A percentile compares a stretch with the other conserved stretches of the same genome.
Conservation (phyloP, 2,797 vertebrate species). For the Eidolon dupreanum region DNA sequence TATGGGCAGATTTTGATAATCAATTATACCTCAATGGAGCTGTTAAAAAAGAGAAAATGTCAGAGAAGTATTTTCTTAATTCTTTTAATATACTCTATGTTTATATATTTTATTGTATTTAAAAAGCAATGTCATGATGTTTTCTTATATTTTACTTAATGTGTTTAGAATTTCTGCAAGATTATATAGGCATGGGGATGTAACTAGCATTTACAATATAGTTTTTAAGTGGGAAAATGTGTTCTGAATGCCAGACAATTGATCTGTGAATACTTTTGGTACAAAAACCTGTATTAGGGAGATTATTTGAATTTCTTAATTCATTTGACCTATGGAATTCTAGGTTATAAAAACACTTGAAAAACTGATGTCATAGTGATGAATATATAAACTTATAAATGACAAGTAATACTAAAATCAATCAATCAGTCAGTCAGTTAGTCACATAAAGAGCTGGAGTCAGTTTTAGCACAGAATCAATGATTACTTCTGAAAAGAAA, state of each 20-base stretch:
- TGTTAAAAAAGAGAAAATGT: neutral
- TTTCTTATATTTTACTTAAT: neutral
- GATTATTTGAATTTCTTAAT: neutral
- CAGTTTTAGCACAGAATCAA: neutral
- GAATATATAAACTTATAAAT: neutral
- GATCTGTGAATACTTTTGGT: neutral
- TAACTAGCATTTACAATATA: neutral
- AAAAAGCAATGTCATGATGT: constrained; percentile 1
- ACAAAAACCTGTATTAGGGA: neutral
- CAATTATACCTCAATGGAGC: neutral
- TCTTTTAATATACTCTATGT: neutral
- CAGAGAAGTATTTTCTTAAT: neutral
- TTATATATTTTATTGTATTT: neutral
- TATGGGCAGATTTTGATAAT: neutral
- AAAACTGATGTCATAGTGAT: neutral
- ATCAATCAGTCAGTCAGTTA: neutral
- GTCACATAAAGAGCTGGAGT: neutral
- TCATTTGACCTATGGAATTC: neutral
- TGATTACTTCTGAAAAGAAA: neutral
- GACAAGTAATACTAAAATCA: neutral
- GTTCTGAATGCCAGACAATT: neutral
- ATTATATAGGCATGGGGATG: neutral
- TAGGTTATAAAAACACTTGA: neutral
- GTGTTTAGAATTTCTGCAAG: neutral
- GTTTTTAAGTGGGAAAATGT: constrained; percentile 12